Percentiles rank a stretch among this genome's conserved stretches.
Conservation (phyloP, 2,113 vertebrate genomes). For the Probosciger aterrimus region DNA sequence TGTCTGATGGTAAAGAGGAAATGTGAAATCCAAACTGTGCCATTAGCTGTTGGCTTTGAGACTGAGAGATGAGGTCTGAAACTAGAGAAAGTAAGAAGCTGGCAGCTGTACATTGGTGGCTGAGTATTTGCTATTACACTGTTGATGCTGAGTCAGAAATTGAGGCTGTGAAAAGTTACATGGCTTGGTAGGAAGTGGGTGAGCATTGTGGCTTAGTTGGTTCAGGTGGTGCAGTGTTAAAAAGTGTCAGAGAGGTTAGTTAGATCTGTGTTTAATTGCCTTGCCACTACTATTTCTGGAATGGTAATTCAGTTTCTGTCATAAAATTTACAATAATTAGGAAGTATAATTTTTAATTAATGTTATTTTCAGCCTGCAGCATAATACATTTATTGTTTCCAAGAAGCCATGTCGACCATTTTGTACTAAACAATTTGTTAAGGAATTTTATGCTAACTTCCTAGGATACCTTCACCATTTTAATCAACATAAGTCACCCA, state of each 20-base stretch:
- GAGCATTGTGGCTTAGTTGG: background rate
- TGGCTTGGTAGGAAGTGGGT: background rate
- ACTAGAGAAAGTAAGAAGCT: background rate
- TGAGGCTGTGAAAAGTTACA: conserved; percentile 10
- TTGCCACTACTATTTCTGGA: background rate
- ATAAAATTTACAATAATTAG: background rate
- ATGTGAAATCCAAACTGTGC: background rate
- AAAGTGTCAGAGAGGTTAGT: background rate
- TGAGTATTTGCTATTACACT: background rate
- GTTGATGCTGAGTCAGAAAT: background rate
- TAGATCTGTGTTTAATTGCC: background rate
- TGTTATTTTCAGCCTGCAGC: background rate
- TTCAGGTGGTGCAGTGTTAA: background rate
- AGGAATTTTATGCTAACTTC: background rate
- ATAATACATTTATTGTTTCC: background rate
- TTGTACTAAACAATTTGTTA: background rate
- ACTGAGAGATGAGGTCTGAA: background rate
- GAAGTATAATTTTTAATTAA: background rate
- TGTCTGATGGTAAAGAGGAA: background rate
- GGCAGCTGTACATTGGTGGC: background rate
- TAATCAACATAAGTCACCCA: background rate
- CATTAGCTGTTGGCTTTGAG: background rate
- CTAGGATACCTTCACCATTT: background rate
- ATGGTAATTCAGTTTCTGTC: background rate
- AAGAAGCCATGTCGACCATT: background rate